A percentile compares a stretch with the other conserved stretches of the same genome.
Evolutionary conservation across 1,140 invertebrate species (phyloP).

Genomic region (Tetraneura akinire): DNA sequence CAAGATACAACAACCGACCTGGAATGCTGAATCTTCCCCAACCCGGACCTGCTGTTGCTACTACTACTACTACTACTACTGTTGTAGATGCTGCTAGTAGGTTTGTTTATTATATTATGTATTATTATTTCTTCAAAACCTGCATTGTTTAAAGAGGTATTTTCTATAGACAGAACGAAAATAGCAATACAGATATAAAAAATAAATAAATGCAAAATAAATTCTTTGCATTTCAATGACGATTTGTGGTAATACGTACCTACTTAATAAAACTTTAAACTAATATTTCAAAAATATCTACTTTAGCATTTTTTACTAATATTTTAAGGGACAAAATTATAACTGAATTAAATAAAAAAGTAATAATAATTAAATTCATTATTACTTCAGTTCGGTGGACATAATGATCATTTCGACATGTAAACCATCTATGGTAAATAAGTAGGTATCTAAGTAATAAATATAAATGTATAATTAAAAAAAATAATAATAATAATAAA

Average conservation of each 20-base stretch:
- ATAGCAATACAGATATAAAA: constrained; percentile 19
- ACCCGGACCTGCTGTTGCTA: constrained; percentile 39
- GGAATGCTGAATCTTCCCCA: constrained; percentile 51
- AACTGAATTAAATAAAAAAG: background rate
- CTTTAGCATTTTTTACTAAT: background rate
- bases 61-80: constrained; percentile 28
- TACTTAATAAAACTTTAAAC: background rate
- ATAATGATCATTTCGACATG: too few relatives aligned
- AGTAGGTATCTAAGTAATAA: too few relatives aligned
- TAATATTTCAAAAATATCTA: constrained; percentile 10
- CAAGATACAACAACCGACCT: constrained; percentile 49
- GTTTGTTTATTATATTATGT: constrained; percentile 40
- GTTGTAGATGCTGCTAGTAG: constrained; percentile 34
- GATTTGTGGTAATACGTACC: background rate
- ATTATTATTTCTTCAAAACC: constrained; percentile 42
- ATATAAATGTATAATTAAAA: too few relatives aligned
- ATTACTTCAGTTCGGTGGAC: background rate
- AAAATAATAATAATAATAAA: too few relatives aligned
- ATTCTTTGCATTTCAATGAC: background rate
- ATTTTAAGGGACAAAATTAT: too few relatives aligned
- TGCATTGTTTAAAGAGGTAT: constrained; percentile 44
- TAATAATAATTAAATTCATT: background rate
- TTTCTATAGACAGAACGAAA: background rate
- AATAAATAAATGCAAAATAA: constrained; percentile 10
- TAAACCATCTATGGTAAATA: too few relatives aligned